A percentile compares a stretch with the other conserved stretches of the same genome.
Evolutionary conservation across 1,140 invertebrate species (phyloP).

Genomic region (Helicoverpa armigera): DNA sequence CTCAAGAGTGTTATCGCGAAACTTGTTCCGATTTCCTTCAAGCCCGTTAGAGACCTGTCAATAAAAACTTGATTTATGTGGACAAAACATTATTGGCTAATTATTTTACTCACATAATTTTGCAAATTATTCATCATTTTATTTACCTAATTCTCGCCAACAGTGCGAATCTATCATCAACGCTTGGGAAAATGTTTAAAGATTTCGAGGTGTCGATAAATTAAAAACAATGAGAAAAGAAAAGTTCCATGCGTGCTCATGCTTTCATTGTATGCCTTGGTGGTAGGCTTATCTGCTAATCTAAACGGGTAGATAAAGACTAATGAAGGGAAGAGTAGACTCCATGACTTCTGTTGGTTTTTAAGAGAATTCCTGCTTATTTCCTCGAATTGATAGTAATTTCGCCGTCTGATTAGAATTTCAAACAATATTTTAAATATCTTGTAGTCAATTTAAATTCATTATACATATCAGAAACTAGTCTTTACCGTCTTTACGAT

Average conservation of each 20-base stretch:
- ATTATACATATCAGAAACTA: background rate
- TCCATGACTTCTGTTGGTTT: too few species aligned
- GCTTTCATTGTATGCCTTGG: background rate
- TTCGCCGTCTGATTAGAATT: too few species aligned
- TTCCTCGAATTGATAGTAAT: too few species aligned
- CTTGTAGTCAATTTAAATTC: background rate
- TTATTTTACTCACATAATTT: too few species aligned
- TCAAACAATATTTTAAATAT: background rate
- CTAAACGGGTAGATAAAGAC: background rate
- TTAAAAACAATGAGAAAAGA: slow-evolving; percentile 14
- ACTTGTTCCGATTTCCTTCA: slow-evolving; percentile 56
- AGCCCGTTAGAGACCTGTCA: slow-evolving; percentile 19
- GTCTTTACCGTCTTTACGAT: background rate
- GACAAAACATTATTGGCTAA: background rate
- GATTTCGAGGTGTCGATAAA: slow-evolving; percentile 31
- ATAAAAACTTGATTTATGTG: slow-evolving; percentile 27
- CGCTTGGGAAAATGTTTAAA: background rate
- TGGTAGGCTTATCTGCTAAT: background rate
- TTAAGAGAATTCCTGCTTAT: too few species aligned
- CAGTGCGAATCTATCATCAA: background rate
- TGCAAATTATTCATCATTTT: background rate
- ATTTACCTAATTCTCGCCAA: slow-evolving; percentile 8
- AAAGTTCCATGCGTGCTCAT: background rate
- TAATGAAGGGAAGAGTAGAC: background rate
- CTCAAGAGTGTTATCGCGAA: slow-evolving; percentile 42